phyloP scores from a whole-genome alignment of 2,888 invertebrate genomes.

The Andrena hattorfiana region DNA sequence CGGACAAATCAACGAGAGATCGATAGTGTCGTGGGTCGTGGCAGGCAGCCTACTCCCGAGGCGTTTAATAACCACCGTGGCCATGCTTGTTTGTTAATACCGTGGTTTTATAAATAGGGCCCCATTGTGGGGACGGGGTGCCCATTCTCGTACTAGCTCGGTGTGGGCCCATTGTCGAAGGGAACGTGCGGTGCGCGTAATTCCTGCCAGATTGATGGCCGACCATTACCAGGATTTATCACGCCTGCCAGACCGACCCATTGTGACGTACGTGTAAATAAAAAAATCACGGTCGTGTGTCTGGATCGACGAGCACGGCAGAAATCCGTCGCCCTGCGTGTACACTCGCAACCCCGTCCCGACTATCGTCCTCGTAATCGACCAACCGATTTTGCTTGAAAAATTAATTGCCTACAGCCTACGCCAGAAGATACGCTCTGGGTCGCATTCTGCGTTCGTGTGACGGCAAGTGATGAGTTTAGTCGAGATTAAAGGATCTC shows the following conservation, averaged over 20 bases:
- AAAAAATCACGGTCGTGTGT: constrained; percentile 71
- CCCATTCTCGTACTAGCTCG: constrained; percentile 61
- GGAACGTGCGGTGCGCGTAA: constrained; percentile 73
- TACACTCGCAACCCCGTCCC: constrained; percentile 26
- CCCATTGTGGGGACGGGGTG: constrained; percentile 54
- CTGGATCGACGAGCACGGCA: constrained; percentile 51
- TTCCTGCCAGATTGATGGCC: constrained; percentile 79
- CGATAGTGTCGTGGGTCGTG: constrained; percentile 50
- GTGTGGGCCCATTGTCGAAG: constrained; percentile 70
- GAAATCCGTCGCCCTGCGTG: constrained; percentile 50
- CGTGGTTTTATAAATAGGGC: constrained; percentile 68
- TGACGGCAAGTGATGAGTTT: not conserved
- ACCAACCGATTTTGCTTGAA: constrained; percentile 33
- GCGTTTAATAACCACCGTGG: constrained; percentile 62
- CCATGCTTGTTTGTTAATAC: constrained; percentile 65
- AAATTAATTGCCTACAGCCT: constrained; percentile 36
- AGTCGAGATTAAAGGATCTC: not conserved
- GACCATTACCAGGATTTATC: constrained; percentile 81
- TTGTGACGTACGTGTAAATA: constrained; percentile 77
- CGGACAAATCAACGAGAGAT: constrained; percentile 49
- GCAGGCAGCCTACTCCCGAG: constrained; percentile 16
- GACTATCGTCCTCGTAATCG: constrained; percentile 27
- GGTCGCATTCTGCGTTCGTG: not conserved
- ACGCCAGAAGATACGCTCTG: not conserved
- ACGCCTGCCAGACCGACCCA: constrained; percentile 74